A percentile compares a stretch with the other conserved stretches of the same genome.
phyloP scores from a whole-genome alignment of 30 jellyfish, hydroid and myxozoan species.

The Pelagia noctiluca region DNA sequence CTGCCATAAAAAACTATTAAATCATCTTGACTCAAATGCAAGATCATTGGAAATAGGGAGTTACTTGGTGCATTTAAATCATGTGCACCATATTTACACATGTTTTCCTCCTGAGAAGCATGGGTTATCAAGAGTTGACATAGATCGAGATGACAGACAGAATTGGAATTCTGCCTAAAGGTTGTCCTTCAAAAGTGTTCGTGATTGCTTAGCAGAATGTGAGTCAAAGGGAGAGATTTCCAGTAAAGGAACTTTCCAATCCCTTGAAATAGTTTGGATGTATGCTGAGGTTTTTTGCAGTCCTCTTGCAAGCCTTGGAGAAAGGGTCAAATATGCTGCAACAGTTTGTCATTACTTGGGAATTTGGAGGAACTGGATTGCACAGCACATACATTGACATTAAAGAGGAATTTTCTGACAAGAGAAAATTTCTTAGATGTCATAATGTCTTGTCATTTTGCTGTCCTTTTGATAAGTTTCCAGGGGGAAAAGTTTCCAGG shows the following conservation, averaged over 20 bases:
- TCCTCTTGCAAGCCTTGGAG: background rate
- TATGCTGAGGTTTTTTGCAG: constrained; percentile 10
- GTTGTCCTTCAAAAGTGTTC: background rate
- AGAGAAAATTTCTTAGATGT: background rate
- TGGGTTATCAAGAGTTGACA: background rate
- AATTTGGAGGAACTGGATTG: constrained; percentile 12
- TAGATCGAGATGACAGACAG: constrained; percentile 8
- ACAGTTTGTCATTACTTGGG: background rate
- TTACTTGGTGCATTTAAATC: constrained; percentile 5
- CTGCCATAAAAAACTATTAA: constrained; percentile 12
- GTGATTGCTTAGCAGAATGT: constrained; percentile 6
- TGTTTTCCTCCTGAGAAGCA: background rate
- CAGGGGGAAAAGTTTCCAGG: background rate
- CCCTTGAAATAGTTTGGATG: constrained; percentile 1
- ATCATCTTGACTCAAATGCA: constrained; percentile 18
- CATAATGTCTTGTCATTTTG: background rate
- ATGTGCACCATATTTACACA: background rate
- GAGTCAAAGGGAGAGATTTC: constrained; percentile 20
- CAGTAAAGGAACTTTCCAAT: background rate
- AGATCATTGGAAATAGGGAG: constrained; percentile 6
- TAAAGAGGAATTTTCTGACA: background rate
- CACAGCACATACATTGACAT: background rate
- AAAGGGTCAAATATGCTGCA: background rate
- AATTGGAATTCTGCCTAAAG: constrained; percentile 30
- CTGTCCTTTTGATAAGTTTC: background rate